Percentiles rank a stretch among this genome's conserved stretches.
Conservation (phyloP, 23 tunicate genomes). For the Phallusia fumigata region DNA sequence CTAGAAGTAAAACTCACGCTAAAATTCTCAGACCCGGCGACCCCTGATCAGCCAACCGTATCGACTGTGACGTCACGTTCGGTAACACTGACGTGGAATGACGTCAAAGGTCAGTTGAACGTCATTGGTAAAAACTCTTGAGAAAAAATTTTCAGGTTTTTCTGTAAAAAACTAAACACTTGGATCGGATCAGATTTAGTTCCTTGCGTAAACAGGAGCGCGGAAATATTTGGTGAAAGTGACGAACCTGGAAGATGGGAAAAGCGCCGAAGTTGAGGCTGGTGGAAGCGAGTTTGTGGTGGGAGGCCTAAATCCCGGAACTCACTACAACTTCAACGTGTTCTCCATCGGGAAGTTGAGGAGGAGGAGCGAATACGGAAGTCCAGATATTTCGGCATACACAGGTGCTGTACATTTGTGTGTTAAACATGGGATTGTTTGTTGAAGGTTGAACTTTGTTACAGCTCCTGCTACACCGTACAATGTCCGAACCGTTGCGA, state of each 20-base stretch:
- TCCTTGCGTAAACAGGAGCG: slow-evolving; percentile 14
- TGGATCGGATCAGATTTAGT: too few relatives aligned
- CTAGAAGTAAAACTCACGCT: not conserved
- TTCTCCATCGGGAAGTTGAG: slow-evolving; percentile 50
- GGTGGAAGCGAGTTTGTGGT: not conserved
- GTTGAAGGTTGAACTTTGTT: too few relatives aligned
- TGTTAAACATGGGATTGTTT: too few relatives aligned
- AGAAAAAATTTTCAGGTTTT: too few relatives aligned
- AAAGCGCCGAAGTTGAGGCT: not conserved
- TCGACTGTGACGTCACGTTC: slow-evolving; percentile 30
- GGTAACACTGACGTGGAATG: slow-evolving; percentile 42
- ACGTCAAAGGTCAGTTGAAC: slow-evolving; percentile 40
- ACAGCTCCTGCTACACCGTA: slow-evolving; percentile 63
- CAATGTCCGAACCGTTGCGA: slow-evolving; percentile 19
- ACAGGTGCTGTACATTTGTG: too few relatives aligned
- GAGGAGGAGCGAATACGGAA: slow-evolving; percentile 37
- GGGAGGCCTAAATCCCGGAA: slow-evolving; percentile 37
- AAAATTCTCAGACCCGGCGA: slow-evolving; percentile 38
- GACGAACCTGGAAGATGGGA: not conserved
- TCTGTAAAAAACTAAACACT: too few relatives aligned
- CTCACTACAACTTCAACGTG: slow-evolving; percentile 37
- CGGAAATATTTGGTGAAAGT: slow-evolving; percentile 26
- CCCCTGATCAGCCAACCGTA: slow-evolving; percentile 52
- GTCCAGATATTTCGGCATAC: slow-evolving; percentile 17
- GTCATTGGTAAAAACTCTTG: too few relatives aligned